phyloP scores from a whole-genome alignment of 1,140 invertebrate genomes.

The Daktulosphaira vitifoliae region DNA sequence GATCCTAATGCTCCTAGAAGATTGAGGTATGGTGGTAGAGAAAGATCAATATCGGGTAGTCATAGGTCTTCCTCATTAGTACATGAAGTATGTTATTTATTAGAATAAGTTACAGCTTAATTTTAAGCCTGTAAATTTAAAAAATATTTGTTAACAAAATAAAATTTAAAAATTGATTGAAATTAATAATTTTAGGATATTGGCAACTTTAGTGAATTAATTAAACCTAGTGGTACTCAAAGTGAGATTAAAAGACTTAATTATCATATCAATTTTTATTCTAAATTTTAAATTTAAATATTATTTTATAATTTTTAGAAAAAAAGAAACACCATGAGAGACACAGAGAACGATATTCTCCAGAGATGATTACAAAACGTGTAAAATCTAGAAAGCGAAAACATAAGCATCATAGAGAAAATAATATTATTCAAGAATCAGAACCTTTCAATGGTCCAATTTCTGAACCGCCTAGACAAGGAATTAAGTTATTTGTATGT shows the following conservation, averaged over 20 bases:
- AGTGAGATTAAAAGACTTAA: background rate
- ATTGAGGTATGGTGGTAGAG: conserved; percentile 43
- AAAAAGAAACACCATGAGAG: conserved; percentile 33
- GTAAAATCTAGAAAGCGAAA: conserved; percentile 49
- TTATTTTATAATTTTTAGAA: background rate
- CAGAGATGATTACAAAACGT: conserved; percentile 37
- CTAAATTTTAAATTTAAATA: no score
- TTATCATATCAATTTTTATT: no score
- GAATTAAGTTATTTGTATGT: conserved; percentile 62
- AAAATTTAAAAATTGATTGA: no score
- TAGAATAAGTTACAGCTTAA: background rate
- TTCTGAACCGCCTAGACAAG: conserved; percentile 48
- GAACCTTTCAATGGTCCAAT: conserved; percentile 44
- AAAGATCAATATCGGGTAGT: conserved; percentile 11
- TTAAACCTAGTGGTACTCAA: background rate
- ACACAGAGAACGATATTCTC: conserved; percentile 13
- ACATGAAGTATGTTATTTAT: conserved; percentile 8
- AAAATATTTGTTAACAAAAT: no score
- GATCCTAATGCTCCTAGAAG: conserved; percentile 68
- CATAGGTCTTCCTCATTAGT: conserved; percentile 14
- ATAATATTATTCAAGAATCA: conserved; percentile 48
- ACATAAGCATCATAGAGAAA: conserved; percentile 63
- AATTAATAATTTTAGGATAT: no score
- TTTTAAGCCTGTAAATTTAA: no score
- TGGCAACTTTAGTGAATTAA: background rate